Evolutionary conservation across 1,140 invertebrate species (phyloP).

Genomic region (Pseudomyrmex flavicornis): DNA sequence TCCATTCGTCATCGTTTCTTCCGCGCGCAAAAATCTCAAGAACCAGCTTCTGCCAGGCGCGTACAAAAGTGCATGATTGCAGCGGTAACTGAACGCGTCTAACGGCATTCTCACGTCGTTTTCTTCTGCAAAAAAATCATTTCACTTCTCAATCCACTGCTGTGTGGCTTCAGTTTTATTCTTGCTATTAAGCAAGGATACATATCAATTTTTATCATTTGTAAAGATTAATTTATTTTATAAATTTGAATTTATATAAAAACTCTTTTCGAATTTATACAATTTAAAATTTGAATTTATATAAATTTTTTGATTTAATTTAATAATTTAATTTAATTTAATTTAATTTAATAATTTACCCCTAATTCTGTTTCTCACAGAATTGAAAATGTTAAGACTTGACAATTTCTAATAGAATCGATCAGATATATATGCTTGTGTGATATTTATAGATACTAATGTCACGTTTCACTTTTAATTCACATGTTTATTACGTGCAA

Average conservation of each 20-base stretch:
- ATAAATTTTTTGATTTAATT: too few relatives aligned
- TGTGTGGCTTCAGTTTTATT: not conserved
- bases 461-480: not conserved
- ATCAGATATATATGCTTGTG: too few relatives aligned
- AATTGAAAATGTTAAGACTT: slow-evolving; percentile 7
- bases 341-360: too few relatives aligned
- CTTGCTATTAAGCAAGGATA: slow-evolving; percentile 11
- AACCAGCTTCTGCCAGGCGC: slow-evolving; percentile 41
- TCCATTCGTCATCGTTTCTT: slow-evolving; percentile 51
- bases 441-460: not conserved
- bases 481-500: not conserved
- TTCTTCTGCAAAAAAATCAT: slow-evolving; percentile 29
- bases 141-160: slow-evolving; percentile 17
- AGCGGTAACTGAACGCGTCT: slow-evolving; percentile 33
- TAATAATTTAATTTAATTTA: too few relatives aligned
- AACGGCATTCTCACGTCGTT: slow-evolving; percentile 25
- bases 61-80: slow-evolving; percentile 47
- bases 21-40: slow-evolving; percentile 25
- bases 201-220: not conserved
- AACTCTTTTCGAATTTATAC: too few relatives aligned
- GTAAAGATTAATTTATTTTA: slow-evolving; percentile 2
- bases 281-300: too few relatives aligned
- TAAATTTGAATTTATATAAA: too few relatives aligned
- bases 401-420: slow-evolving; percentile 1
- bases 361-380: too few relatives aligned